Percentiles rank a stretch among this genome's conserved stretches.
These are phyloP conservation scores for Ophraella communa DNA, from an alignment of 2,888 invertebrate genomes.

Conservation along the genomic window DNA sequence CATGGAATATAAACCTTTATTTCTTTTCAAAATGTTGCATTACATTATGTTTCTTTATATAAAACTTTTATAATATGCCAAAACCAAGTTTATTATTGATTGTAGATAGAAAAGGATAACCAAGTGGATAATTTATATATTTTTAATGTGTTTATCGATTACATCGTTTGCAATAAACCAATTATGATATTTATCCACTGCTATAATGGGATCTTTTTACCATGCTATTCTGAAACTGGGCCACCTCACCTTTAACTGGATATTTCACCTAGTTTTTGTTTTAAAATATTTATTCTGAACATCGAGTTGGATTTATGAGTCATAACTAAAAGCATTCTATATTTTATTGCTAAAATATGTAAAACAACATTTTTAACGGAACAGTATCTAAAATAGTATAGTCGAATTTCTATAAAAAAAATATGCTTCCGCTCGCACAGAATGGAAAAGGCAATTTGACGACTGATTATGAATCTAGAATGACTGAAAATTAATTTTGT, in stretches of 20 bases:
- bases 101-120: not conserved
- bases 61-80: no score
- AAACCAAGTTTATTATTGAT: conserved; percentile 16
- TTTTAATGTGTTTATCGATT: conserved; percentile 6
- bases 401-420: no score
- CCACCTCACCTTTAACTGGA: not conserved
- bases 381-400: no score
- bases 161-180: not conserved
- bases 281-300: not conserved
- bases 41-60: no score
- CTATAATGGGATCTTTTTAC: not conserved
- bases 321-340: not conserved
- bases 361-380: no score
- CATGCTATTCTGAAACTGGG: not conserved
- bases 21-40: no score
- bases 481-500: no score
- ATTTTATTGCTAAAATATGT: no score
- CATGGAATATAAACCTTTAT: no score
- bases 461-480: no score
- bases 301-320: not conserved
- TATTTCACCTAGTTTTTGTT: not conserved
- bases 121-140: not conserved
- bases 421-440: no score
- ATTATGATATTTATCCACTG: not conserved
- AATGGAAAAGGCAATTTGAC: no score